Evolutionary conservation across 2,113 vertebrate species (phyloP).

Genomic region (Poeciliopsis retropinna): DNA sequence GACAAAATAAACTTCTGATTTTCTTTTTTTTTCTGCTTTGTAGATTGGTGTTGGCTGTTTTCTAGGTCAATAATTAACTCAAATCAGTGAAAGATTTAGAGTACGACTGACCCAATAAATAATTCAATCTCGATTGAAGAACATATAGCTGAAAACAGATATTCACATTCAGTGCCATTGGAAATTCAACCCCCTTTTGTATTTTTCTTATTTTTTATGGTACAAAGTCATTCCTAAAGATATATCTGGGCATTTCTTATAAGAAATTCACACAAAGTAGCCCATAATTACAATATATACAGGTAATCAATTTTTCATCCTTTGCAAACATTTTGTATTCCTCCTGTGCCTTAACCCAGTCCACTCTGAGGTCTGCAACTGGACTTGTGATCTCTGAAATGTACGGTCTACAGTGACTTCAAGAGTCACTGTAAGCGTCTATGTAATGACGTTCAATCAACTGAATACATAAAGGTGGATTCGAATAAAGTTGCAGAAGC

Average conservation of each 20-base stretch:
- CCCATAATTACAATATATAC: too few species aligned
- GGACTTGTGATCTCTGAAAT: not conserved
- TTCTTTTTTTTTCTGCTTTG: not conserved
- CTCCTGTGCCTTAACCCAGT: too few species aligned
- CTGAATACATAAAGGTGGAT: not conserved
- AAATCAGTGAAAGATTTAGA: conserved; percentile 84
- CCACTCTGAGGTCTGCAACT: too few species aligned
- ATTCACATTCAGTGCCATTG: not conserved
- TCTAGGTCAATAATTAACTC: conserved; percentile 80
- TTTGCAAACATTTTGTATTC: too few species aligned
- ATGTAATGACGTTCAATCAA: not conserved
- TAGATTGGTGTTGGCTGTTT: conserved; percentile 13
- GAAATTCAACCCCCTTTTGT: not conserved
- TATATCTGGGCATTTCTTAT: too few species aligned
- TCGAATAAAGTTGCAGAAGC: not conserved
- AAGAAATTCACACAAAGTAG: too few species aligned
- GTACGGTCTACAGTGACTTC: not conserved
- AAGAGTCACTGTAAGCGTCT: too few species aligned
- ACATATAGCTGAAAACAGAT: conserved; percentile 84
- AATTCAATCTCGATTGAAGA: conserved; percentile 88
- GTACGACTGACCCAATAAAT: conserved; percentile 82
- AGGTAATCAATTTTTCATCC: too few species aligned
- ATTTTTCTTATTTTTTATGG: too few species aligned
- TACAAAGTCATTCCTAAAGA: too few species aligned
- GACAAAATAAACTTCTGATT: not conserved